Evolutionary conservation across 2,888 invertebrate genomes (phyloP).

Genomic region (Liposcelis brunnea): DNA sequence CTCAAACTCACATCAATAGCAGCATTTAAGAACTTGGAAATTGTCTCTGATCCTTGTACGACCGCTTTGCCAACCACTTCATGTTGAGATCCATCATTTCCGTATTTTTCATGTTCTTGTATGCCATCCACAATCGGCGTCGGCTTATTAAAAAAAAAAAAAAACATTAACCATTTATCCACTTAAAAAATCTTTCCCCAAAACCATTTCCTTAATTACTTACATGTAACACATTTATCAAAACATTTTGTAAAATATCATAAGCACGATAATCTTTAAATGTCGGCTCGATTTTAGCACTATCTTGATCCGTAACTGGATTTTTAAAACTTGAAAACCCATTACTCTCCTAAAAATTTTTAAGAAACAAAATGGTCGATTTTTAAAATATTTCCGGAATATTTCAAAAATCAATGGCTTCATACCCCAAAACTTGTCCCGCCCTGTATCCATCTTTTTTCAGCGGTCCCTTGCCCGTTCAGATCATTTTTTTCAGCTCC

Average conservation of each 20-base stretch:
- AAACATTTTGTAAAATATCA: background rate
- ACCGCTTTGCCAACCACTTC: conserved; percentile 42
- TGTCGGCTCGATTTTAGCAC: background rate
- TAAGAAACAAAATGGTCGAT: too few species aligned
- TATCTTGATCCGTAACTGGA: background rate
- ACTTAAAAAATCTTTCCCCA: background rate
- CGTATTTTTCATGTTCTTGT: conserved; percentile 59
- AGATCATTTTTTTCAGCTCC: too few species aligned
- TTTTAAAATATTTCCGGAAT: too few species aligned
- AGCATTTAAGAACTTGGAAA: conserved; percentile 38
- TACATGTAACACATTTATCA: background rate
- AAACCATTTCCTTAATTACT: background rate
- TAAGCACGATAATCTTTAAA: background rate
- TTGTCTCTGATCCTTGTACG: conserved; percentile 47
- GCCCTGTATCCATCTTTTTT: too few species aligned
- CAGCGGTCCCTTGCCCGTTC: too few species aligned
- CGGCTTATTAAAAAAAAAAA: conserved; percentile 27
- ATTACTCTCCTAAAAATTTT: too few species aligned
- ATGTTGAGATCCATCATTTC: conserved; percentile 54
- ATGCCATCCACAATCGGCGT: conserved; percentile 60
- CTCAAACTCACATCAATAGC: too few species aligned
- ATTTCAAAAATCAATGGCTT: too few species aligned
- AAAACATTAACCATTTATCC: background rate
- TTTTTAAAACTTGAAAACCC: too few species aligned
- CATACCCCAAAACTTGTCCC: too few species aligned